These are phyloP conservation scores for Pachliopta kotzebuea DNA, from an alignment of 2,888 invertebrate genomes.

Conservation along the genomic window DNA sequence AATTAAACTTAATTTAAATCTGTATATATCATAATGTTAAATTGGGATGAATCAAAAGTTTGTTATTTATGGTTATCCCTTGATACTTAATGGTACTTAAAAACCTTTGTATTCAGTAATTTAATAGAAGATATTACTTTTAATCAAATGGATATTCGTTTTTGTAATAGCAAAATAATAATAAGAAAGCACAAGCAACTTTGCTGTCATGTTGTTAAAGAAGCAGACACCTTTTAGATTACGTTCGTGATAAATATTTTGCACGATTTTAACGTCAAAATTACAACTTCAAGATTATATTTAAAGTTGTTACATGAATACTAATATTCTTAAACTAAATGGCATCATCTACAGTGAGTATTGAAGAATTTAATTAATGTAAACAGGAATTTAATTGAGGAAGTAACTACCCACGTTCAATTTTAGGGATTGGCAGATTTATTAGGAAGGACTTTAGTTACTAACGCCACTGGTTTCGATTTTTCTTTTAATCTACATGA, in stretches of 20 bases:
- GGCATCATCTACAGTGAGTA: constrained; percentile 1
- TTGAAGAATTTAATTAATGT: constrained; percentile 2
- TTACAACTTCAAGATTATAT: not conserved
- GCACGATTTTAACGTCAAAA: constrained; percentile 17
- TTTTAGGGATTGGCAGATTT: not conserved
- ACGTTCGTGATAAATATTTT: constrained; percentile 24
- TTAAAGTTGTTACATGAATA: constrained; percentile 6
- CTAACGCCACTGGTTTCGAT: not conserved
- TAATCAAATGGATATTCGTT: not conserved
- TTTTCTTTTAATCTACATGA: too few relatives aligned
- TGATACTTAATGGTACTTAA: too few relatives aligned
- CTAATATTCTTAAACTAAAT: constrained; percentile 7
- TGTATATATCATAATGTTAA: too few relatives aligned
- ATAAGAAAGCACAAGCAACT: constrained; percentile 5
- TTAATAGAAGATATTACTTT: too few relatives aligned
- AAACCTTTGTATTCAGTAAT: too few relatives aligned
- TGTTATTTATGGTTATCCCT: too few relatives aligned
- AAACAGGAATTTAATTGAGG: constrained; percentile 8
- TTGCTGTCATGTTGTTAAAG: constrained; percentile 19
- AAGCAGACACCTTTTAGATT: constrained; percentile 16
- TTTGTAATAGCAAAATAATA: not conserved
- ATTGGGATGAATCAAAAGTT: too few relatives aligned
- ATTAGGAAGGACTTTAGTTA: constrained; percentile 6
- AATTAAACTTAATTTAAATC: not conserved
- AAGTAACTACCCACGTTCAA: constrained; percentile 7